Conservation (phyloP, 2,797 vertebrate species). For the Chiroxiphia lanceolata region DNA sequence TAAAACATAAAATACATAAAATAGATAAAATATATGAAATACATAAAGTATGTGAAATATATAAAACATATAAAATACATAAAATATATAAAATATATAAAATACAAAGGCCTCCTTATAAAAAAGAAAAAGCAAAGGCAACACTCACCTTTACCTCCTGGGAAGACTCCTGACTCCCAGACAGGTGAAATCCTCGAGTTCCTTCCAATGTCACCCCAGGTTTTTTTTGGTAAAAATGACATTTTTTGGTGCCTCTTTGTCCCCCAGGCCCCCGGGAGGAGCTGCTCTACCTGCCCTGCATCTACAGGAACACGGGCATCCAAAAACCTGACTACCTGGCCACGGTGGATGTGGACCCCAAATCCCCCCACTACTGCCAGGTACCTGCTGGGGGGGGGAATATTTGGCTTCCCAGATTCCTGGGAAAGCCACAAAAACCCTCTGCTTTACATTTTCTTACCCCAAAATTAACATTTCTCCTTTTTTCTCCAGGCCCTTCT, state of each 20-base stretch:
- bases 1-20: too few relatives aligned
- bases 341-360: slow-evolving; percentile 88
- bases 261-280: slow-evolving; percentile 83
- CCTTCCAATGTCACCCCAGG: background rate
- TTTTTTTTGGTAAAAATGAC: background rate
- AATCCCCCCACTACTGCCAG: slow-evolving; percentile 82
- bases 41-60: too few relatives aligned
- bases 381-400: slow-evolving; percentile 49
- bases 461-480: too few relatives aligned
- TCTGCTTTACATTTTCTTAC: too few relatives aligned
- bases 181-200: background rate
- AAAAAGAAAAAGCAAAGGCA: background rate
- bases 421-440: too few relatives aligned
- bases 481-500: too few relatives aligned
- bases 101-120: background rate
- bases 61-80: too few relatives aligned
- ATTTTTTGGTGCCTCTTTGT: background rate
- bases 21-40: too few relatives aligned
- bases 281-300: slow-evolving; percentile 90
- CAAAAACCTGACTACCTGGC: slow-evolving; percentile 91
- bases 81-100: too few relatives aligned
- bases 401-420: too few relatives aligned
- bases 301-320: slow-evolving; percentile 85
- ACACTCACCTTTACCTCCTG: background rate
- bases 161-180: background rate